Evolutionary conservation across 1,140 invertebrate species (phyloP).

Genomic region (Drosophila willistoni): DNA sequence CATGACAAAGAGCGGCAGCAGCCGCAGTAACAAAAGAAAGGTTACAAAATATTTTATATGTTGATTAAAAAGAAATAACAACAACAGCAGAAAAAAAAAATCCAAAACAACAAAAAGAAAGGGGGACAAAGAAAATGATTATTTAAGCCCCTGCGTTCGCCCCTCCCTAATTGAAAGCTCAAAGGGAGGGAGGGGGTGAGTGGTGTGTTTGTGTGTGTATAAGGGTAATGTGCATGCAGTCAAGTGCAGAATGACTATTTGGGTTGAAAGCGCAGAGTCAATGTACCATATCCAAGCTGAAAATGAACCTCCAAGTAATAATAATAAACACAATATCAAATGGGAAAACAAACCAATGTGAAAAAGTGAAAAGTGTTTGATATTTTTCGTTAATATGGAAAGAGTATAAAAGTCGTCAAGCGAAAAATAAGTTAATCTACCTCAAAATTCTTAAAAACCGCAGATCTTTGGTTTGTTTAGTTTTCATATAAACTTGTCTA

Average conservation of each 20-base stretch:
- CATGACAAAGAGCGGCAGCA: slow-evolving; percentile 20
- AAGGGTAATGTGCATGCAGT: slow-evolving; percentile 34
- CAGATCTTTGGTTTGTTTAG: too few relatives aligned
- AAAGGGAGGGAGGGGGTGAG: neutral
- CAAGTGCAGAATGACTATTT: slow-evolving; percentile 71
- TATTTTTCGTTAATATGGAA: neutral
- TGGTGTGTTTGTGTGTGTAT: neutral
- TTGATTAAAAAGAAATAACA: slow-evolving; percentile 44
- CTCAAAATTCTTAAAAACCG: too few relatives aligned
- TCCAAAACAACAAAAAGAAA: slow-evolving; percentile 33
- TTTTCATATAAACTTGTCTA: too few relatives aligned
- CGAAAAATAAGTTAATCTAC: too few relatives aligned
- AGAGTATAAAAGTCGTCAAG: too few relatives aligned
- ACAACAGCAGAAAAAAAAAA: neutral
- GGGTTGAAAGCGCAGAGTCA: slow-evolving; percentile 61
- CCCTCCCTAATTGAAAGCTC: neutral
- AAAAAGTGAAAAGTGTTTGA: neutral
- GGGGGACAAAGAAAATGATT: slow-evolving; percentile 52
- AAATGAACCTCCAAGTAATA: slow-evolving; percentile 26
- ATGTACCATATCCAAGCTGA: slow-evolving; percentile 33
- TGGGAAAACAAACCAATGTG: slow-evolving; percentile 47
- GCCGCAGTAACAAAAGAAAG: slow-evolving; percentile 23
- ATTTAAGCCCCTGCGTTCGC: slow-evolving; percentile 4
- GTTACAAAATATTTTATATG: slow-evolving; percentile 63
- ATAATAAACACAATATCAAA: neutral